Conservation (phyloP, 2,113 vertebrate genomes). For the Grus americana region DNA sequence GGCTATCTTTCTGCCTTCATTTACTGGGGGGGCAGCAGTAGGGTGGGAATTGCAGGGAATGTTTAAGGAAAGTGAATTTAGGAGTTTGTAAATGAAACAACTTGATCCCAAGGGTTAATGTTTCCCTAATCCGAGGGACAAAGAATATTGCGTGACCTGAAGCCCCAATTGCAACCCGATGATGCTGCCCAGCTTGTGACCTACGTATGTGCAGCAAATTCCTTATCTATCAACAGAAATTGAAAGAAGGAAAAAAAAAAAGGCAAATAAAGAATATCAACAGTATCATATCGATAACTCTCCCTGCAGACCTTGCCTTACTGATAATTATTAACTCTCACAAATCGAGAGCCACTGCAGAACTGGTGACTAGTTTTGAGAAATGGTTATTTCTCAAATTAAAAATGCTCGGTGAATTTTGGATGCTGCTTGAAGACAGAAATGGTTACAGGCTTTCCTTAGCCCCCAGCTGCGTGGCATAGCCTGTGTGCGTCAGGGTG, state of each 20-base stretch:
- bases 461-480: background rate
- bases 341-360: background rate
- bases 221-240: background rate
- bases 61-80: background rate
- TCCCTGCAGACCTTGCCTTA: background rate
- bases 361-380: background rate
- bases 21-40: background rate
- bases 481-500: background rate
- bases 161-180: rapidly evolving
- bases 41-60: background rate
- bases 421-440: background rate
- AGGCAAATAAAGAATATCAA: slow-evolving; percentile 14
- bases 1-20: background rate
- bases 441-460: background rate
- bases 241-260: background rate
- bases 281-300: background rate
- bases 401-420: background rate
- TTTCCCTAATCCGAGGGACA: background rate
- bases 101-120: background rate
- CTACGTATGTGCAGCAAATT: background rate
- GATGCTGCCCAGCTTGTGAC: background rate
- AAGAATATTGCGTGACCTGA: background rate
- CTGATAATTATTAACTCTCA: slow-evolving; percentile 37
- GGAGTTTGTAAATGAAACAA: background rate
- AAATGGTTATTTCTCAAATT: background rate